Percentiles rank a stretch among this genome's conserved stretches.
These are phyloP conservation scores for Haliclona indistincta DNA, from an alignment of 37 sponge, comb jelly and placozoan genomes.

Conservation along the genomic window DNA sequence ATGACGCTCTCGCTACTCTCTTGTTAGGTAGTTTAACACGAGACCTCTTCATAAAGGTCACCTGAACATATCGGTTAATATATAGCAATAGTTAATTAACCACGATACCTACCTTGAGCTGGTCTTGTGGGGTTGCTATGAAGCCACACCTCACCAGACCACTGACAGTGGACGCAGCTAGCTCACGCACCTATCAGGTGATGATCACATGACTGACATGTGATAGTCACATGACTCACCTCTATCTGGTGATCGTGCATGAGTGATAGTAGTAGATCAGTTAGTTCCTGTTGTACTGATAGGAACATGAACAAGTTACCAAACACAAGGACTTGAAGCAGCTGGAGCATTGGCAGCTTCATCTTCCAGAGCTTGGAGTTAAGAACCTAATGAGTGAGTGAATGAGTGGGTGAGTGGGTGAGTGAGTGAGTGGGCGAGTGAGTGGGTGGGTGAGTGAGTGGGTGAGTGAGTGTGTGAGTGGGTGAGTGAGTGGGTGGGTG, in stretches of 20 bases:
- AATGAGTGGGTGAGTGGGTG: neutral
- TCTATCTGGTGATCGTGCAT: constrained; percentile 55
- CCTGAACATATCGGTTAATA: neutral
- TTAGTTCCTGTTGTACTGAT: constrained; percentile 8
- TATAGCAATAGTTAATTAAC: neutral
- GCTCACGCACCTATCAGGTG: constrained; percentile 66
- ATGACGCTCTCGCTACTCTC: neutral
- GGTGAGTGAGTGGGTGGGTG: neutral
- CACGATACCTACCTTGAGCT: constrained; percentile 1
- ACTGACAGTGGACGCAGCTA: constrained; percentile 69
- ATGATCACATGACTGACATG: neutral
- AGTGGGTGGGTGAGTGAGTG: neutral
- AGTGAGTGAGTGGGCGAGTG: neutral
- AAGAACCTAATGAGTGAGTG: neutral
- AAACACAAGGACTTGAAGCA: constrained; percentile 65
- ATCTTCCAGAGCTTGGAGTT: neutral
- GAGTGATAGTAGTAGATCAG: constrained; percentile 36
- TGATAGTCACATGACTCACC: constrained; percentile 18
- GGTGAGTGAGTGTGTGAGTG: neutral
- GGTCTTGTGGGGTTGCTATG: constrained; percentile 10
- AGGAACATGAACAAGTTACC: constrained; percentile 68
- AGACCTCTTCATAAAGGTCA: constrained; percentile 20
- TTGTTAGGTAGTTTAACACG: constrained; percentile 12
- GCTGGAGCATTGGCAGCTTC: neutral
- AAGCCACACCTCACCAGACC: constrained; percentile 79